These are phyloP conservation scores for Alexandromys fortis DNA, from an alignment of 2,113 vertebrate species.

Conservation along the genomic window DNA sequence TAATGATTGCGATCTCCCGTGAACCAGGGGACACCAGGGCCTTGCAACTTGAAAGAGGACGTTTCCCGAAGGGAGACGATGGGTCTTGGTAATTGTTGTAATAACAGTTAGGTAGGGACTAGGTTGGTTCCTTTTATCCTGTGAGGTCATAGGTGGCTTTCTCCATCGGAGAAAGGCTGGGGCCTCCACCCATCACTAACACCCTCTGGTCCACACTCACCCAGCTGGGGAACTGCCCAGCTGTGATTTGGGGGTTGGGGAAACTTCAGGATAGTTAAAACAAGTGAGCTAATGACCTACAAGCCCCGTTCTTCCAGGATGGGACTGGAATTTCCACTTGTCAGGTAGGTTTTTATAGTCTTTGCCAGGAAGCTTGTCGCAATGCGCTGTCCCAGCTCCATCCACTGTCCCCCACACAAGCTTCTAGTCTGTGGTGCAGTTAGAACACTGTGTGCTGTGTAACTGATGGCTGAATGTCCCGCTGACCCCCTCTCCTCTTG, in stretches of 20 bases:
- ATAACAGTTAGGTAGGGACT: constrained; percentile 76
- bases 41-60: constrained; percentile 76
- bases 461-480: background rate
- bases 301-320: constrained; percentile 47
- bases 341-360: constrained; percentile 15
- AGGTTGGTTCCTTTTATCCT: constrained; percentile 79
- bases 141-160: constrained; percentile 81
- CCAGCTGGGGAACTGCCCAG: constrained; percentile 68
- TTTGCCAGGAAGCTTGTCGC: constrained; percentile 40
- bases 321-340: constrained; percentile 68
- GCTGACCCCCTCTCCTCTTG: background rate
- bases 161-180: constrained; percentile 77
- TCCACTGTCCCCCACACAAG: background rate
- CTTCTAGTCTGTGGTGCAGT: background rate
- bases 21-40: constrained; percentile 67
- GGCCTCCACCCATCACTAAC: constrained; percentile 78
- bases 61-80: constrained; percentile 75
- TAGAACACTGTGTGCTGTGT: rapidly evolving
- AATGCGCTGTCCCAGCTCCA: background rate
- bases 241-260: constrained; percentile 71
- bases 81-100: constrained; percentile 80
- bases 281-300: constrained; percentile 66
- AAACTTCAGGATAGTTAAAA: constrained; percentile 66
- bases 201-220: constrained; percentile 49
- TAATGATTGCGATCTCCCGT: constrained; percentile 60